Conservation (phyloP, 2,797 vertebrate genomes). For the Tokudaia tokunoshimensis region DNA sequence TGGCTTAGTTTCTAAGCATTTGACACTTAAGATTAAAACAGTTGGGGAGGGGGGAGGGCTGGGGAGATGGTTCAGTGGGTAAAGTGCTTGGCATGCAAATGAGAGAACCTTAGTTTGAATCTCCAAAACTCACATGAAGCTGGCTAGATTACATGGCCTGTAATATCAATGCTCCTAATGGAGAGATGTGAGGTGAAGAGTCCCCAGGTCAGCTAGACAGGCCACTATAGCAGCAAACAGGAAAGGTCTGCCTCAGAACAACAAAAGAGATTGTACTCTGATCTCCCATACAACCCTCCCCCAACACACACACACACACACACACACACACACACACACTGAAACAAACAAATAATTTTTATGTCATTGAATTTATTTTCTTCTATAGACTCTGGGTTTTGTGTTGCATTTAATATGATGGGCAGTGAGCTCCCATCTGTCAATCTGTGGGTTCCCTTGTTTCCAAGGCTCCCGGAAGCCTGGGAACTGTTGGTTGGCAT, state of each 20-base stretch:
- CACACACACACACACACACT: neutral
- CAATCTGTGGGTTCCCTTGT: neutral
- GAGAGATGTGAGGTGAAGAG: neutral
- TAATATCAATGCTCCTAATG: no score
- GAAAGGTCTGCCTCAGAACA: neutral
- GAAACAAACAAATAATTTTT: neutral
- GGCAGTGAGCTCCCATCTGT: neutral
- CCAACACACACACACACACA: neutral
- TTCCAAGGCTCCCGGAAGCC: neutral
- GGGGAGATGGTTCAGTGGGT: neutral
- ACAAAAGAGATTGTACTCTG: neutral
- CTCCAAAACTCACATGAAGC: neutral
- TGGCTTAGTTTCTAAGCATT: neutral
- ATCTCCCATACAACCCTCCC: neutral
- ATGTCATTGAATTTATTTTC: neutral
- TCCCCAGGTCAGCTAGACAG: neutral
- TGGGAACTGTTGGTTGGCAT: neutral
- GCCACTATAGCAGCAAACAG: neutral
- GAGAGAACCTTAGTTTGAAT: neutral
- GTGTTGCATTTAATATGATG: fast-evolving
- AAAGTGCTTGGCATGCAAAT: neutral
- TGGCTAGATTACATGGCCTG: neutral
- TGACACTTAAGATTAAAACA: neutral
- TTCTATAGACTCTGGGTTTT: neutral
- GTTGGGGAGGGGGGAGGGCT: no score